Evolutionary conservation across 2,797 vertebrate species (phyloP).

Genomic region (Acanthornis magna): DNA sequence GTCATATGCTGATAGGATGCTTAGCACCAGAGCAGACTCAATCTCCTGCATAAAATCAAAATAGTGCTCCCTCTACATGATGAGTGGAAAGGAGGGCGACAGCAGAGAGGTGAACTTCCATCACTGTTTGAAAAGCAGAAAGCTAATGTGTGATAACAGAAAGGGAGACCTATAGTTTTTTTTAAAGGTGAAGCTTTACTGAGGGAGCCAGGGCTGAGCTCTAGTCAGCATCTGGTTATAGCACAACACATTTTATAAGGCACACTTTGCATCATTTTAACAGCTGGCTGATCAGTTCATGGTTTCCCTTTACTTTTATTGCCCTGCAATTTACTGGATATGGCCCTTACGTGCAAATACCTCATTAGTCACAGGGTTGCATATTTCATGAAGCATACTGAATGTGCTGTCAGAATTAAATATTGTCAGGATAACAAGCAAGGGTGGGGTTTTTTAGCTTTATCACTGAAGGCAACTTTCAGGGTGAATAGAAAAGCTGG

Average conservation of each 20-base stretch:
- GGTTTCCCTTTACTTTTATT: slow-evolving; percentile 54
- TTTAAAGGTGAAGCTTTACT: background rate
- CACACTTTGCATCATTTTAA: slow-evolving; percentile 44
- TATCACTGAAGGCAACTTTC: slow-evolving; percentile 67
- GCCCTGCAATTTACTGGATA: slow-evolving; percentile 16
- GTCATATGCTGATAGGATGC: slow-evolving; percentile 54
- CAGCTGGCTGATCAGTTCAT: slow-evolving; percentile 49
- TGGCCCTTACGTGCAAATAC: slow-evolving; percentile 53
- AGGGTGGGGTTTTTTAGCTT: slow-evolving; percentile 64
- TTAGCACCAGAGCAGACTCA: background rate
- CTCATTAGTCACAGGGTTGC: slow-evolving; percentile 57
- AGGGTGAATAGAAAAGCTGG: slow-evolving; percentile 68
- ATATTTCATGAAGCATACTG: slow-evolving; percentile 43
- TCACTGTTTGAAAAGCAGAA: slow-evolving; percentile 26
- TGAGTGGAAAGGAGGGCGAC: background rate
- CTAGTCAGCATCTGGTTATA: slow-evolving; percentile 35
- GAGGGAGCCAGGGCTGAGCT: background rate
- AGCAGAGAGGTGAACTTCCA: background rate
- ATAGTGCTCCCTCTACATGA: background rate
- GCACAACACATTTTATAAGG: slow-evolving; percentile 37
- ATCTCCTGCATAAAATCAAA: slow-evolving; percentile 36
- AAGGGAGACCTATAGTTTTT: background rate
- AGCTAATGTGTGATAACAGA: background rate
- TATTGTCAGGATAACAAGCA: slow-evolving; percentile 62
- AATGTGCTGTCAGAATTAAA: slow-evolving; percentile 73